Evolutionary conservation across 2,888 invertebrate genomes (phyloP).

Genomic region (Pandemis cinnamomeana): DNA sequence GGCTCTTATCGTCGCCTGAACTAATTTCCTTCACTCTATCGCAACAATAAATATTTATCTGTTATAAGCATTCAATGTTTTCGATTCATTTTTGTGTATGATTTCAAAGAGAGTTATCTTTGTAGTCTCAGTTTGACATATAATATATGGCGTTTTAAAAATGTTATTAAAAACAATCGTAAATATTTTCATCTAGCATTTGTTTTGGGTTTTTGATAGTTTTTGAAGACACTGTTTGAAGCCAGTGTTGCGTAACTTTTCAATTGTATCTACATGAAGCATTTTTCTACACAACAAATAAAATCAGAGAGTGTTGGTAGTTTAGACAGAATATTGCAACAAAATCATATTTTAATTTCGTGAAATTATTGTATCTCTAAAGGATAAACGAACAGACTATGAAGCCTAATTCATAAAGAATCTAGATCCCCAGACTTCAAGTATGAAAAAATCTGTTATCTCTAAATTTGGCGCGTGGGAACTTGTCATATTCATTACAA

Average conservation of each 20-base stretch:
- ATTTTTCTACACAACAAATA: too few relatives aligned
- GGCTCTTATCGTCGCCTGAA: conserved; percentile 6
- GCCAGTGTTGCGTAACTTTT: background rate
- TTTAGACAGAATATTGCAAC: background rate
- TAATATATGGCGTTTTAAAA: background rate
- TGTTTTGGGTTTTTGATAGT: background rate
- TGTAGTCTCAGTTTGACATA: background rate
- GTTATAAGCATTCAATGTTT: background rate
- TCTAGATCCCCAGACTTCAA: background rate
- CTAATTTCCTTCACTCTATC: conserved; percentile 11
- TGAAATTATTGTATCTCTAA: too few relatives aligned
- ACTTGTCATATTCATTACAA: conserved; percentile 27
- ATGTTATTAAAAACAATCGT: background rate
- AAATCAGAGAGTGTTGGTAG: too few relatives aligned
- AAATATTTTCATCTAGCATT: background rate
- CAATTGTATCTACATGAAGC: too few relatives aligned
- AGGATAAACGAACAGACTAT: too few relatives aligned
- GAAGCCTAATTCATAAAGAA: background rate
- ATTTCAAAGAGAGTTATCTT: background rate
- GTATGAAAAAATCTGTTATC: conserved; percentile 8
- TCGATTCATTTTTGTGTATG: background rate
- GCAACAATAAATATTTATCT: conserved; percentile 16
- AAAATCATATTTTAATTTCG: background rate
- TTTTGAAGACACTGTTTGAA: background rate
- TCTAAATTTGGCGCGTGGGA: conserved; percentile 25